Percentiles rank a stretch among this genome's conserved stretches.
phyloP scores from a whole-genome alignment of 2,888 invertebrate species.

The Drosophila anceps region DNA sequence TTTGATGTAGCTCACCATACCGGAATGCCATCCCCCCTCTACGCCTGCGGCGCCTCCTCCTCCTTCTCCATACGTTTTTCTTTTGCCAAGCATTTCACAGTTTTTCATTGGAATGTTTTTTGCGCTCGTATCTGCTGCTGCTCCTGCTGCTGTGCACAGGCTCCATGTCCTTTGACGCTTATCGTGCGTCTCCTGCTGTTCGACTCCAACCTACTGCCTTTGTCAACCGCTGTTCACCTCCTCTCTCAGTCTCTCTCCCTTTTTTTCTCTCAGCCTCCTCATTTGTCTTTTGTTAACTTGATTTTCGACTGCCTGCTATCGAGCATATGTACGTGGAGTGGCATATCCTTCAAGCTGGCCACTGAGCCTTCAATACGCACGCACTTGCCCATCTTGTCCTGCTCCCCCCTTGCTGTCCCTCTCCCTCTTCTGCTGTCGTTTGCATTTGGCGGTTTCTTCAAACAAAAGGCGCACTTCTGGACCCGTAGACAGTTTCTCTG shows the following conservation, averaged over 20 bases:
- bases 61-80: neutral
- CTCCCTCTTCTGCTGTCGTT: conserved; percentile 6
- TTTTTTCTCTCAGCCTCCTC: conserved; percentile 12
- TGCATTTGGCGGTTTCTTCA: conserved; percentile 29
- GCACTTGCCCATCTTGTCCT: conserved; percentile 17
- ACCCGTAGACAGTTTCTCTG: conserved; percentile 12
- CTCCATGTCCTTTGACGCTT: conserved; percentile 75
- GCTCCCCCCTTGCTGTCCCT: neutral
- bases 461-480: conserved; percentile 20
- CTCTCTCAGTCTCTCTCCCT: neutral
- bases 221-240: neutral
- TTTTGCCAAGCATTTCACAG: conserved; percentile 26
- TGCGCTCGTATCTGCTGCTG: conserved; percentile 26
- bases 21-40: neutral
- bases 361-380: conserved; percentile 60
- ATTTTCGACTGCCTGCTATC: conserved; percentile 50
- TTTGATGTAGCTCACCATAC: conserved; percentile 60
- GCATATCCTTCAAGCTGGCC: conserved; percentile 39
- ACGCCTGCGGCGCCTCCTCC: neutral
- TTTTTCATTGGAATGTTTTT: conserved; percentile 42
- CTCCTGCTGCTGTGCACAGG: conserved; percentile 22
- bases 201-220: neutral
- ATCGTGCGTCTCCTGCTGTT: conserved; percentile 47
- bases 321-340: conserved; percentile 52
- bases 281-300: conserved; percentile 73